A percentile compares a stretch with the other conserved stretches of the same genome.
These are phyloP conservation scores for Planococcus citri DNA, from an alignment of 1,140 invertebrate genomes.

Conservation along the genomic window DNA sequence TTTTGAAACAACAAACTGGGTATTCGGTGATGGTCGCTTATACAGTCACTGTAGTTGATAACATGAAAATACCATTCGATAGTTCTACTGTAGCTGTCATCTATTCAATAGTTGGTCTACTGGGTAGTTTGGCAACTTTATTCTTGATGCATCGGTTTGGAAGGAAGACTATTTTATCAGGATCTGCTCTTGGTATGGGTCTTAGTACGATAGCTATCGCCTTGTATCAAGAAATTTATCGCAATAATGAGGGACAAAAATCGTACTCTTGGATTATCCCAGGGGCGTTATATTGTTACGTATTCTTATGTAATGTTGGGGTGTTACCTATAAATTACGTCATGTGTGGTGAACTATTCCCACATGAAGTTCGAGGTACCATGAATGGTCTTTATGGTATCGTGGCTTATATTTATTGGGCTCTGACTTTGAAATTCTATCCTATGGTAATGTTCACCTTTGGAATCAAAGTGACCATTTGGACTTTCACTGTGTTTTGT, in stretches of 20 bases:
- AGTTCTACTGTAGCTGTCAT: not conserved
- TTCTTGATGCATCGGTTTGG: not conserved
- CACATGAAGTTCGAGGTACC: slow-evolving; percentile 40
- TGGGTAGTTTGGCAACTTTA: not conserved
- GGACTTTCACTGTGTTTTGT: slow-evolving; percentile 43
- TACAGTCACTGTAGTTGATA: not conserved
- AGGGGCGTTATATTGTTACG: slow-evolving; percentile 30
- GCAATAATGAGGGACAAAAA: not conserved
- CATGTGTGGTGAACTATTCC: slow-evolving; percentile 33
- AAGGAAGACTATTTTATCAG: not conserved
- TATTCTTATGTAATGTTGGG: slow-evolving; percentile 33
- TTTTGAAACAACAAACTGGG: not conserved
- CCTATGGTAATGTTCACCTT: slow-evolving; percentile 34
- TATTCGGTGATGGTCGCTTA: not conserved
- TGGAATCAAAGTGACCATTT: slow-evolving; percentile 41
- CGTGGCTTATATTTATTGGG: slow-evolving; percentile 40
- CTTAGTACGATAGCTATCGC: not conserved
- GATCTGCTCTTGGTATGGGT: slow-evolving; percentile 21
- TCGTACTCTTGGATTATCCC: not conserved
- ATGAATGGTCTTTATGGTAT: slow-evolving; percentile 37
- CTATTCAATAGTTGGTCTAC: not conserved
- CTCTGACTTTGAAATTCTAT: slow-evolving; percentile 43
- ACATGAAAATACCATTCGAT: not conserved
- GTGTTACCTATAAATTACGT: slow-evolving; percentile 35
- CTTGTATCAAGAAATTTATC: not conserved